phyloP scores from a whole-genome alignment of 2,797 vertebrate species.

The Gila robusta region DNA sequence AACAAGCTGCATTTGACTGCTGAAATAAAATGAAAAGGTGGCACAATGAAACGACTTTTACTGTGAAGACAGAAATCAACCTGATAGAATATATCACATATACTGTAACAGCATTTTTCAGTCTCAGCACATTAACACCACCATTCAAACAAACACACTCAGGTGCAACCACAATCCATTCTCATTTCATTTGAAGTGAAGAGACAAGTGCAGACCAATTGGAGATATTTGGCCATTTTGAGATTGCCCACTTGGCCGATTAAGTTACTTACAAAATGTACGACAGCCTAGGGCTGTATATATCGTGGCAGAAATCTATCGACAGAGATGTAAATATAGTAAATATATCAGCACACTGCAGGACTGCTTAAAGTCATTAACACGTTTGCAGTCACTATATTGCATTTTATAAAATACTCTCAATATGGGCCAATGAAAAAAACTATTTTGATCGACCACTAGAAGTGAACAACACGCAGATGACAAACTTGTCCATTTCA shows the following conservation, averaged over 20 bases:
- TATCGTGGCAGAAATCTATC: not conserved
- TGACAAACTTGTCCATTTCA: not conserved
- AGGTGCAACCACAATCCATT: slow-evolving; percentile 24
- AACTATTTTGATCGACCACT: not conserved
- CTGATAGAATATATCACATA: slow-evolving; percentile 49
- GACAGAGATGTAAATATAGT: not conserved
- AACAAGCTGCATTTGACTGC: slow-evolving; percentile 27
- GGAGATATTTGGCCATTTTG: not conserved
- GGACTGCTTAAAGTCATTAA: not conserved
- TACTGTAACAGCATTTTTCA: not conserved
- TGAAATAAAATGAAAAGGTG: slow-evolving; percentile 47
- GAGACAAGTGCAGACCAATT: not conserved
- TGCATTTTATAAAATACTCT: not conserved
- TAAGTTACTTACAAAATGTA: not conserved
- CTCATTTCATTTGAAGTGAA: slow-evolving; percentile 7
- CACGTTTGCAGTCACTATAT: not conserved
- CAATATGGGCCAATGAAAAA: not conserved
- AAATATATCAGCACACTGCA: not conserved
- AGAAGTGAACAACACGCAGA: not conserved
- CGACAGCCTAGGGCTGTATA: not conserved
- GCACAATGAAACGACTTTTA: slow-evolving; percentile 31
- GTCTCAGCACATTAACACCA: not conserved
- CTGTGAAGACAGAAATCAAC: slow-evolving; percentile 40
- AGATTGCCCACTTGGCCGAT: not conserved
- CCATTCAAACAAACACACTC: slow-evolving; percentile 27